Conservation (phyloP, 2,888 invertebrate species). For the Tineola bisselliella region DNA sequence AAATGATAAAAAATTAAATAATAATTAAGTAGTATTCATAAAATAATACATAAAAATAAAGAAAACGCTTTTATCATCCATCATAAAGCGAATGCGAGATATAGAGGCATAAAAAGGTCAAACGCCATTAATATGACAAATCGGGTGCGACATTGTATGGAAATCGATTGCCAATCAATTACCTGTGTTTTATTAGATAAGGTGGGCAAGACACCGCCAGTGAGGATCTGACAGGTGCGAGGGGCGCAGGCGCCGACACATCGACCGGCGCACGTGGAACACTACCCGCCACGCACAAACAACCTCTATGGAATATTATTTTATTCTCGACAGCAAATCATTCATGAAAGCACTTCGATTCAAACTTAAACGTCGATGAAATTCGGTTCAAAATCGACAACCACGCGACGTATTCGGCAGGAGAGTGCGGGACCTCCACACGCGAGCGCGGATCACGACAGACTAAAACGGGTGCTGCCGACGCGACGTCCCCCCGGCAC, state of each 20-base stretch:
- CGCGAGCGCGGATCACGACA: conserved; percentile 29
- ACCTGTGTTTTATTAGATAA: conserved; percentile 9
- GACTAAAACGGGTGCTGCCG: conserved; percentile 31
- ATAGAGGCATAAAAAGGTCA: background rate
- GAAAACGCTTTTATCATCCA: too few relatives aligned
- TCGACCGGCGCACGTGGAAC: conserved; percentile 57
- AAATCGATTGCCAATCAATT: conserved; percentile 12
- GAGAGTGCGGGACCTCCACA: conserved; percentile 16
- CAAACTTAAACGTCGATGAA: conserved; percentile 14
- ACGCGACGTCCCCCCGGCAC: conserved; percentile 38
- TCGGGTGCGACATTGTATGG: conserved; percentile 19
- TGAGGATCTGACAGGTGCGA: conserved; percentile 24
- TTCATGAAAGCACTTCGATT: background rate
- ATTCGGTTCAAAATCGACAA: conserved; percentile 14
- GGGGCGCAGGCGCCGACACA: conserved; percentile 43
- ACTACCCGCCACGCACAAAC: conserved; percentile 23
- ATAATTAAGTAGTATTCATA: too few relatives aligned
- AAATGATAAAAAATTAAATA: background rate
- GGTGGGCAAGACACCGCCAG: conserved; percentile 1
- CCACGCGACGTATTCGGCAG: conserved; percentile 18
- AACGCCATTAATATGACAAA: conserved; percentile 8
- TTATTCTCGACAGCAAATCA: background rate
- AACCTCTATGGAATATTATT: background rate
- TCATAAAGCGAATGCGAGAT: background rate
- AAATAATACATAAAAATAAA: too few relatives aligned